Conservation (phyloP, 1,140 invertebrate species). For the Bathynomus jamesi region DNA sequence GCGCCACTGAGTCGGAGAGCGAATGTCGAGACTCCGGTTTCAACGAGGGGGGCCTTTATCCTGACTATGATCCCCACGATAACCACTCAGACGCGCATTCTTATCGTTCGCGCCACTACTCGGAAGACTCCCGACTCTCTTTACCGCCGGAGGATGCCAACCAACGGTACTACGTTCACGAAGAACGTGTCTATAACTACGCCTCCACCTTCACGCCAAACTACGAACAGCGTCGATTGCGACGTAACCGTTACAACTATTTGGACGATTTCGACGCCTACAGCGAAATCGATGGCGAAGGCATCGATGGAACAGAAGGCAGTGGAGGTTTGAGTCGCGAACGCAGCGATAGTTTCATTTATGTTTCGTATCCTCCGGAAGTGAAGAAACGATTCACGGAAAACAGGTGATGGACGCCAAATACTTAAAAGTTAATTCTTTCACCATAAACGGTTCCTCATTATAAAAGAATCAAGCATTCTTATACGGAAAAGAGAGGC, state of each 20-base stretch:
- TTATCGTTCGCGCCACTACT: slow-evolving; percentile 31
- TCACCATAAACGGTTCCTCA: no score
- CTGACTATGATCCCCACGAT: slow-evolving; percentile 8
- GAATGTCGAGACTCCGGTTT: slow-evolving; percentile 36
- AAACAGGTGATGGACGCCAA: slow-evolving; percentile 23
- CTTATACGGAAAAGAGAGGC: no score
- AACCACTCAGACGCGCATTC: background rate
- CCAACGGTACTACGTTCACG: background rate
- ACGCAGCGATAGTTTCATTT: slow-evolving; percentile 36
- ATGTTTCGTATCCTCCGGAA: slow-evolving; percentile 36
- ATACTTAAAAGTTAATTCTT: no score
- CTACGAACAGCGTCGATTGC: slow-evolving; percentile 33
- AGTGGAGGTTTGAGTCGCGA: slow-evolving; percentile 27
- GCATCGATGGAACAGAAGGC: slow-evolving; percentile 24
- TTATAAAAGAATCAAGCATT: no score
- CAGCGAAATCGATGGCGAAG: slow-evolving; percentile 19
- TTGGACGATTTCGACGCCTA: slow-evolving; percentile 35
- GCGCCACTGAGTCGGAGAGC: slow-evolving; percentile 33
- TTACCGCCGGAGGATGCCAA: slow-evolving; percentile 17
- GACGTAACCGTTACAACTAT: slow-evolving; percentile 36
- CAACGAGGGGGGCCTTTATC: slow-evolving; percentile 31
- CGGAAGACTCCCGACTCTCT: slow-evolving; percentile 30
- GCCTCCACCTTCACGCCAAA: slow-evolving; percentile 35
- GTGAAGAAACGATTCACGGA: slow-evolving; percentile 35
- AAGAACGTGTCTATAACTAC: slow-evolving; percentile 34